These are phyloP conservation scores for Rhynchonycteris naso DNA, from an alignment of 2,797 vertebrate species.

Conservation along the genomic window DNA sequence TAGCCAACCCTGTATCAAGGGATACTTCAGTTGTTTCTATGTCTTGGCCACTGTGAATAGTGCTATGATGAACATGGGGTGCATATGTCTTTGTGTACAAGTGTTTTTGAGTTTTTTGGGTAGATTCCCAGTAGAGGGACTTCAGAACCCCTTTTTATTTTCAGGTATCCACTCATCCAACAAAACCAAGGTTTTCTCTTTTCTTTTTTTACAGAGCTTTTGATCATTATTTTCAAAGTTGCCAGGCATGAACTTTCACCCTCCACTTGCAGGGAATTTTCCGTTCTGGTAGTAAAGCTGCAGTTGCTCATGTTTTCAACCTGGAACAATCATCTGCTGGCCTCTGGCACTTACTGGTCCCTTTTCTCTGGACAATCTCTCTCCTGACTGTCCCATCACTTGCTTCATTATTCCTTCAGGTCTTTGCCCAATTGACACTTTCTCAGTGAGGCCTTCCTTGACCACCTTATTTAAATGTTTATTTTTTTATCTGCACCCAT, in stretches of 20 bases:
- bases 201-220: neutral
- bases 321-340: neutral
- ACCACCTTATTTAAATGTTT: neutral
- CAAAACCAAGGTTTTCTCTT: neutral
- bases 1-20: too few relatives aligned
- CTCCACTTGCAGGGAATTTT: neutral
- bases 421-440: neutral
- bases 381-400: neutral
- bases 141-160: neutral
- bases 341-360: neutral
- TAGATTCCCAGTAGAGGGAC: too few relatives aligned
- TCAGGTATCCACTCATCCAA: neutral
- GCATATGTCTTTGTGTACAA: too few relatives aligned
- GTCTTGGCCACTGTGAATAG: too few relatives aligned
- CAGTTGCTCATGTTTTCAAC: neutral
- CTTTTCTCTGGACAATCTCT: neutral
- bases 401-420: neutral
- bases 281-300: neutral
- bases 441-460: too few relatives aligned
- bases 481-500: neutral
- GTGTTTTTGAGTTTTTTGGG: too few relatives aligned
- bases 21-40: too few relatives aligned
- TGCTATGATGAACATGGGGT: too few relatives aligned
- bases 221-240: neutral
- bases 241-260: neutral